These are phyloP conservation scores for cat (Felis catus) DNA, from an alignment of 2,113 vertebrate genomes.

Conservation along the genomic window F.catus_Fca126_mat1.0 CM031419.1:137126001-137126500, in stretches of 20 bases:
- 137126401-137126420: slow-evolving; percentile 68
- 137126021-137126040: slow-evolving; percentile 14
- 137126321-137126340: slow-evolving; percentile 69
- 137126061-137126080: slow-evolving; percentile 65
- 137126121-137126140: slow-evolving; percentile 80
- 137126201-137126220: slow-evolving; percentile 80
- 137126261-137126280: slow-evolving; percentile 75
- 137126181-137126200: slow-evolving; percentile 75
- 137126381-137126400: slow-evolving; percentile 63
- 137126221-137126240: slow-evolving; percentile 66
- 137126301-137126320: slow-evolving; percentile 82
- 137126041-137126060: slow-evolving; percentile 65
- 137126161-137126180: slow-evolving; percentile 81
- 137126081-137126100: slow-evolving; percentile 67
- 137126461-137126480: slow-evolving; percentile 47
- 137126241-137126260: slow-evolving; percentile 74
- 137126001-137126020: not conserved
- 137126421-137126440: slow-evolving; percentile 57
- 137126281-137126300: slow-evolving; percentile 81
- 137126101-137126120: slow-evolving; percentile 82
- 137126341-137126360: slow-evolving; percentile 57
- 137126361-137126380: slow-evolving; percentile 73
- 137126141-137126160: slow-evolving; percentile 73
- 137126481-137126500: slow-evolving; percentile 53
- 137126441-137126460: slow-evolving; percentile 66